phyloP scores from a whole-genome alignment of 1,140 invertebrate species.

The Carcinoscorpius rotundicauda region DNA sequence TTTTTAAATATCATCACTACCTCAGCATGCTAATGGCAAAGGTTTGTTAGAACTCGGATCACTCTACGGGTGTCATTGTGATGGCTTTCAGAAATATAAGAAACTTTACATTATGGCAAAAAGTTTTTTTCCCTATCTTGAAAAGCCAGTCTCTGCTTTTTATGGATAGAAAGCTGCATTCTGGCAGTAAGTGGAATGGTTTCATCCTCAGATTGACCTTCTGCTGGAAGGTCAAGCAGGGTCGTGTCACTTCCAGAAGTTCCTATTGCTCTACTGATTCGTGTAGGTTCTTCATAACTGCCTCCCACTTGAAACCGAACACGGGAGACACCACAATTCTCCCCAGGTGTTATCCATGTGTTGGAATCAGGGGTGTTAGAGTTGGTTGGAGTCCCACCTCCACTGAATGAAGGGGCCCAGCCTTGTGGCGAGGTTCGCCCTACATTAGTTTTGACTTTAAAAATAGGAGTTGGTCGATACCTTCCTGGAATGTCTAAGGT shows the following conservation, averaged over 20 bases:
- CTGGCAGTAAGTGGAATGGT: conserved; percentile 46
- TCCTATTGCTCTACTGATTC: conserved; percentile 9
- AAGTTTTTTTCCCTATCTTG: conserved; percentile 1
- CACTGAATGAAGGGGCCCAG: conserved; percentile 22
- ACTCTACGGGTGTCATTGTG: too few relatives aligned
- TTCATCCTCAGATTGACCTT: conserved; percentile 37
- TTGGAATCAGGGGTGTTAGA: conserved; percentile 65
- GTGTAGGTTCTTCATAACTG: conserved; percentile 50
- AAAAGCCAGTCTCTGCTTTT: neutral
- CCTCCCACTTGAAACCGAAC: conserved; percentile 46
- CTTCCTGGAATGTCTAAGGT: conserved; percentile 45
- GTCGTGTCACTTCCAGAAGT: conserved; percentile 29
- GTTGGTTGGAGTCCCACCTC: conserved; percentile 56
- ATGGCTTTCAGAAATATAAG: too few relatives aligned
- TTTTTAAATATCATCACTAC: too few relatives aligned
- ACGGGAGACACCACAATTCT: conserved; percentile 66
- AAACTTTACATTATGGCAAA: neutral
- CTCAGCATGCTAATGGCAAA: too few relatives aligned
- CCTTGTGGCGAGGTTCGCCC: conserved; percentile 16
- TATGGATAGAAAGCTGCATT: conserved; percentile 1
- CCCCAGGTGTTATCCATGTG: conserved; percentile 52
- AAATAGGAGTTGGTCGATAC: neutral
- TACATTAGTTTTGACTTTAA: conserved; percentile 9
- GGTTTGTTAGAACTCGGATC: too few relatives aligned
- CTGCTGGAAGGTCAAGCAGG: conserved; percentile 45